Base-by-base conservation (phyloP, 2,113 vertebrate species). In the Sinocyclocheilus rhinocerous region DNA sequence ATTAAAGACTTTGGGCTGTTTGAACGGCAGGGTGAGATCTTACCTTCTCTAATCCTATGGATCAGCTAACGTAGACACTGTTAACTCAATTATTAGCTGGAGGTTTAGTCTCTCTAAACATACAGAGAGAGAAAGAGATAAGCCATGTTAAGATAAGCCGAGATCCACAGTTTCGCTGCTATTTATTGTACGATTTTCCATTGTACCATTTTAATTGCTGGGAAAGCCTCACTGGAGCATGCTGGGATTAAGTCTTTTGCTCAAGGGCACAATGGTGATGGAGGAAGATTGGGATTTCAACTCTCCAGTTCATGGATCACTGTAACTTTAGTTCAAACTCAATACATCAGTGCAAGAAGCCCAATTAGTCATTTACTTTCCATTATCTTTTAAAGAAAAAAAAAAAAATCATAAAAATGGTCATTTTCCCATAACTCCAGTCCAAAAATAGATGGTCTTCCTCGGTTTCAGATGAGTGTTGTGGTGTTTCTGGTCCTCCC, bases 1-100 rank as follows among this genome's bases (percentile, higher is more conserved):
- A 87, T 87, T 89, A 87, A 67, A 73, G 42, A 33, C 72, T 87
- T 59, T 75, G 70, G 86, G 63, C 75, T 72, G 88, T 86, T 81
- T 76, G 70, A 89, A 84, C 22, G 77, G 77, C 55, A 63, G 57
- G 55, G 73, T 81, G 70, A 50, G 82, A 87, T 76, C 50, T 82
- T 85, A 82, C 67, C 77, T 81, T 67, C 42, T 48, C 48, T 83
- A 83, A 83, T 83, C 81, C 67, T 73, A 55, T 57, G 50, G 69
- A 73, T 73, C 52, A 42, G 33, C 50, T 59, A 84, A 84, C 55
- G 81, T 72, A 73, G 81, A 59, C 81, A 73, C 11, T n/a, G 20
- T 84, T 73, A 72, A 59, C 81, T 73, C 81, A 83, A 83, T 83
- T 84, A 73, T 84, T 84, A 84, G 50, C 67, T 73, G 48, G 8